Conservation (phyloP, 2,797 vertebrate genomes). For the Stomatorhinus walkeri region DNA sequence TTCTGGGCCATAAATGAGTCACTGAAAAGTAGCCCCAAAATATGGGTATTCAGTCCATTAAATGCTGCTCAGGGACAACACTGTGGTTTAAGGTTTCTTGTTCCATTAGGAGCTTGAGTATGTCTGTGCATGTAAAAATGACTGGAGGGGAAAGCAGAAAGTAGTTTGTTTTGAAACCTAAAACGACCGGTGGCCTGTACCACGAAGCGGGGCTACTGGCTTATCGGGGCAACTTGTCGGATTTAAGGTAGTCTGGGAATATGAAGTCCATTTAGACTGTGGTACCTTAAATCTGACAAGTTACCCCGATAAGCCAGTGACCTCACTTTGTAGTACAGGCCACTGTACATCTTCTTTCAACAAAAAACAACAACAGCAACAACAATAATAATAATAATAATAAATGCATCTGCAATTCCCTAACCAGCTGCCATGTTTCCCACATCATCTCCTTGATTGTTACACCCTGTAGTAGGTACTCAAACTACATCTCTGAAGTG, state of each 20-base stretch:
- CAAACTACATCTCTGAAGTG: background rate
- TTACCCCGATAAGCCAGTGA: background rate
- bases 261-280: background rate
- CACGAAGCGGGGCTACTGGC: background rate
- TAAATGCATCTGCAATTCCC: background rate
- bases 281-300: background rate
- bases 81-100: background rate
- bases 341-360: background rate
- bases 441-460: background rate
- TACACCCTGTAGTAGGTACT: slow-evolving; percentile 4
- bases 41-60: slow-evolving; percentile 4
- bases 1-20: background rate
- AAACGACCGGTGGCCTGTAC: background rate
- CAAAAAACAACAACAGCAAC: background rate
- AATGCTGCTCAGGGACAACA: background rate
- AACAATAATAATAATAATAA: background rate
- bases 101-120: background rate
- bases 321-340: background rate
- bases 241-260: background rate
- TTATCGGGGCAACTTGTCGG: background rate
- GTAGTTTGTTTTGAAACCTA: background rate
- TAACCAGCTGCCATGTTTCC: background rate
- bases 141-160: background rate
- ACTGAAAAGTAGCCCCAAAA: background rate
- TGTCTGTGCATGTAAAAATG: background rate